Percentiles rank a stretch among this genome's conserved stretches.
phyloP scores from a whole-genome alignment of 2,888 invertebrate genomes.

The Scaptomyza polygonia region DNA sequence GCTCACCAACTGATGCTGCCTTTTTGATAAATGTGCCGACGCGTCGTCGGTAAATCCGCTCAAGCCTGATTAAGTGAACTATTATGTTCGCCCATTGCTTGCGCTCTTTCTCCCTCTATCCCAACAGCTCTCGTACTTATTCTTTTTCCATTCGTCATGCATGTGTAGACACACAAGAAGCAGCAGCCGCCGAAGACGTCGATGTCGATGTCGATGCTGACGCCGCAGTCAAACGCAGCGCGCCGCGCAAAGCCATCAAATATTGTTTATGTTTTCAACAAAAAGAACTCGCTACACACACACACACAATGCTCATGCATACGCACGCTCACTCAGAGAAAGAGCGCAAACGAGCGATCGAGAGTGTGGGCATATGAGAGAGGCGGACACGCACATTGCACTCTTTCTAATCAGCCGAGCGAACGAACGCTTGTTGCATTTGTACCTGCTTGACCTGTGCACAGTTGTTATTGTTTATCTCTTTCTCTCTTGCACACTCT shows the following conservation, averaged over 20 bases:
- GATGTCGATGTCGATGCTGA: conserved; percentile 34
- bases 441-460: conserved; percentile 75
- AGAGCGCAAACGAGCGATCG: conserved; percentile 6
- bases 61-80: conserved; percentile 79
- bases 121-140: conserved; percentile 1
- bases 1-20: conserved; percentile 38
- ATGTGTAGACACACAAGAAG: conserved; percentile 73
- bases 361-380: conserved; percentile 5
- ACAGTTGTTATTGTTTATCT: conserved; percentile 28
- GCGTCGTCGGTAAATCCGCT: conserved; percentile 64
- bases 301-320: conserved; percentile 3
- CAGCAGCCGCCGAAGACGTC: conserved; percentile 34
- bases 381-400: conserved; percentile 60
- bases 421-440: conserved; percentile 74
- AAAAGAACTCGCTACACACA: conserved; percentile 43
- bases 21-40: conserved; percentile 61
- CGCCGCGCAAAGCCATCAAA: conserved; percentile 58
- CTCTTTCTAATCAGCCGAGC: conserved; percentile 76
- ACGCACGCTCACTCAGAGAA: conserved; percentile 1
- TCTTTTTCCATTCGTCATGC: conserved; percentile 67
- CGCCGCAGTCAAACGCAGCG: no score
- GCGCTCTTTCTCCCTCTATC: neutral
- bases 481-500: neutral
- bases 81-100: conserved; percentile 52
- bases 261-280: conserved; percentile 77